Conservation (phyloP, 2,113 vertebrate species). For the Ploceus nigricollis region DNA sequence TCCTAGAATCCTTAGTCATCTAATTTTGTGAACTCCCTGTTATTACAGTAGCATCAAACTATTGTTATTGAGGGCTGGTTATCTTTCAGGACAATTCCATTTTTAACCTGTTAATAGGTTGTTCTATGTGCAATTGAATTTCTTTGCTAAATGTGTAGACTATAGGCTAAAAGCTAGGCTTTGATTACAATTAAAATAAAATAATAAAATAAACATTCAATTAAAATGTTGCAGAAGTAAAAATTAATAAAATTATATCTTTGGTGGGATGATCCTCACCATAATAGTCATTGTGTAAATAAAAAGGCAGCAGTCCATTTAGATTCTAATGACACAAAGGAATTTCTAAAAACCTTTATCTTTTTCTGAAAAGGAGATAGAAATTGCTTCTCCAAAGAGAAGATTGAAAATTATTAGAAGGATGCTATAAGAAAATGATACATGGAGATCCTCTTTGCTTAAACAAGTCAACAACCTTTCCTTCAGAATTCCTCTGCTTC, state of each 20-base stretch:
- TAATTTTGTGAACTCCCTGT: not conserved
- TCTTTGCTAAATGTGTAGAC: not conserved
- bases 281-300: not conserved
- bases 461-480: not conserved
- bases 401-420: not conserved
- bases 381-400: not conserved
- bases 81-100: not conserved
- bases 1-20: not conserved
- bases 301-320: not conserved
- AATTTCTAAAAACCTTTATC: not conserved
- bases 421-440: not conserved
- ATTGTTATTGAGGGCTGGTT: not conserved
- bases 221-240: not conserved
- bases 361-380: not conserved
- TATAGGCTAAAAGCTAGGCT: not conserved
- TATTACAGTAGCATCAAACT: not conserved
- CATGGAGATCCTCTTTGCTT: not conserved
- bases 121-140: not conserved
- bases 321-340: not conserved
- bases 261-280: not conserved
- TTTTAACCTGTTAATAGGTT: not conserved
- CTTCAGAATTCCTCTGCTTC: not conserved
- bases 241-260: not conserved
- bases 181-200: not conserved
- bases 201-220: not conserved